Evolutionary conservation across 1,140 invertebrate genomes (phyloP), one percentile per base, ranked within the genome.

Genomic region (Trichonephila clavata): DNA sequence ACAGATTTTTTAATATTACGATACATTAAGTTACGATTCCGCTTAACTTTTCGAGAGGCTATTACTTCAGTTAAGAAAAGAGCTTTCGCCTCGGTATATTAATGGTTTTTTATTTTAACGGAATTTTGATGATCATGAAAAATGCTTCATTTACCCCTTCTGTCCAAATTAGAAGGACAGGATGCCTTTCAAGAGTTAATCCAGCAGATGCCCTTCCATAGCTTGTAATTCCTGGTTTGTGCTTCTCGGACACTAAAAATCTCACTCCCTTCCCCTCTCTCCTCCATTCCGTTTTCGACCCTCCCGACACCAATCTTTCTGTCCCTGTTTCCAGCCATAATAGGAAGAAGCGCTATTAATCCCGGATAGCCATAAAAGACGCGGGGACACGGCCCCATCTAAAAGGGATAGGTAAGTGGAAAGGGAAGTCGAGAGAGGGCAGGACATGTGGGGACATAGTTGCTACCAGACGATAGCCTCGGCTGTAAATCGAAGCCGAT

Each of bases 291-390:
- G 27, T 20, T 59, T 39, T 10, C 32, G 21, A 61, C 21, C 16
- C 57, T 32, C 39, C 63, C 63, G 60, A 32, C 86, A 63, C 86
- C 63, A 68, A 88, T 68, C 61, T 63, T 63, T 88, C 86, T 68
- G 21, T 10, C 84, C 60, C 84, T 59, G 57, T 14, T 86, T 8
- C 91, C 83, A 59, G 63, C 92, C 84, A 93, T 93, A 93, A 93
- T 93, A 93, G 59, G 86, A 88, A 87, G 92, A 88, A 93, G 84
- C 65, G 77, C 92, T 93, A 93, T 93, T 93, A 93, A 93, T 93
- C 92, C 92, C 59, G 92, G 68, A 80, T 88, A 77, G 65, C 92
- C 92, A 93, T 93, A 93, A 93, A 93, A 93, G 92, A 81, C 84
- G 21, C 65, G 24, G 32, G 84, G 68, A 86, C 43, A 92, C 8